Evolutionary conservation across 2,888 invertebrate genomes (phyloP), one percentile per base, ranked within the genome.

Genomic region (Diaperis boleti): DNA sequence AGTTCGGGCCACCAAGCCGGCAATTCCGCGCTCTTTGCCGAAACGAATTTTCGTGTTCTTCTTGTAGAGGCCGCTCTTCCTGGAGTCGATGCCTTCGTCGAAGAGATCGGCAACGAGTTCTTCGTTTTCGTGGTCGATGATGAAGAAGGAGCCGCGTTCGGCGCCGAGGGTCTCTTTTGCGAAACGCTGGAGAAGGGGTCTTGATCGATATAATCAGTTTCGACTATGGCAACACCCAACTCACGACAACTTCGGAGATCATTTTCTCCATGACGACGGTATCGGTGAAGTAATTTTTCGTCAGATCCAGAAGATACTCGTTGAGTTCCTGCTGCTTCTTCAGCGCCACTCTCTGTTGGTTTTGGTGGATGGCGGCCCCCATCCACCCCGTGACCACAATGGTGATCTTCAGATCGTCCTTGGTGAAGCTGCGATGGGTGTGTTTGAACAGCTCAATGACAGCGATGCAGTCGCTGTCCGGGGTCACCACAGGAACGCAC

Each of bases 171-270:
- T 85, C 0, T 82, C 78, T 72, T 87, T 88, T 2, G 87, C 84
- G 57, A 87, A 84, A 14, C 83, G 85, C 87, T 87, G 70, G 39
- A 69, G 68, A 35, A n/a, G n/a, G 6, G 11, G 1, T 15, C 39
- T 15, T n/a, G n/a, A n/a, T n/a, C n/a, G n/a, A n/a, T n/a, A n/a
- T n/a, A n/a, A n/a, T n/a, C n/a, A n/a, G n/a, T n/a, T n/a, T n/a
- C n/a, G n/a, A n/a, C n/a, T n/a, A n/a, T n/a, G n/a, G 2, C 1
- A 14, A 14, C 3, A 15, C 1, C 1, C 3, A 7, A 42, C 77
- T 71, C 75, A 86, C 87, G 78, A 87, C 80, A 81, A 87, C 85
- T 74, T 87, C 87, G 22, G 85, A 84, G 1, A 87, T 83, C 82
- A 87, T 83, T 17, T 85, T 86, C 60, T 87, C 87, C 11, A 86